These are phyloP conservation scores for Ursus arctos DNA, from an alignment of 2,113 vertebrate genomes.

Conservation along the genomic window DNA sequence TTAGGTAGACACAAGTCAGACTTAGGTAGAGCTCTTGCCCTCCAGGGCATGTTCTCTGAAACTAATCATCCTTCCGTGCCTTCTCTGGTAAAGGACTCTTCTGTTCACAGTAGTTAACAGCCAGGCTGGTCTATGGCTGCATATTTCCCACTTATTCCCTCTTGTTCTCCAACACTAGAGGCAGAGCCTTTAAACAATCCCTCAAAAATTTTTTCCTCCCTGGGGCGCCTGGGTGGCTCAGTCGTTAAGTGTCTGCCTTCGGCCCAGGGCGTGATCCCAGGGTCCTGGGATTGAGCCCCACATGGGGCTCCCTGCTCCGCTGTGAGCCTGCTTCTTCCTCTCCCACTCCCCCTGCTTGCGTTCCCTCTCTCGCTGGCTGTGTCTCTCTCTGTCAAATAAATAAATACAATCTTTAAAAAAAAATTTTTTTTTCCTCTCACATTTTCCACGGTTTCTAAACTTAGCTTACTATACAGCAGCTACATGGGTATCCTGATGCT, in stretches of 20 bases:
- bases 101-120: rapidly evolving
- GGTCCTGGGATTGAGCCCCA: too few species aligned
- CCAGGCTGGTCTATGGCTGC: not conserved
- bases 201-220: not conserved
- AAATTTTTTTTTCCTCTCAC: not conserved
- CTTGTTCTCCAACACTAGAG: not conserved
- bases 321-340: too few species aligned
- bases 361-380: too few species aligned
- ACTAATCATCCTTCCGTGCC: not conserved
- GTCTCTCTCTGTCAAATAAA: too few species aligned
- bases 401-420: too few species aligned
- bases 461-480: not conserved
- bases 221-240: too few species aligned
- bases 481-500: not conserved
- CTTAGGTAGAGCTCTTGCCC: rapidly evolving
- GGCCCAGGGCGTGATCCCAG: too few species aligned
- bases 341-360: too few species aligned
- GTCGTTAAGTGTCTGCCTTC: too few species aligned
- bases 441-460: not conserved
- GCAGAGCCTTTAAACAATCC: not conserved
- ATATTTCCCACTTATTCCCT: not conserved
- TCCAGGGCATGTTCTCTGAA: not conserved
- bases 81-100: not conserved
- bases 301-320: too few species aligned
- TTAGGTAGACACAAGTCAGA: not conserved